Evolutionary conservation across 2,888 invertebrate species (phyloP), one percentile per base, ranked within the genome.

Genomic region (Amblyjoppa proteus): DNA sequence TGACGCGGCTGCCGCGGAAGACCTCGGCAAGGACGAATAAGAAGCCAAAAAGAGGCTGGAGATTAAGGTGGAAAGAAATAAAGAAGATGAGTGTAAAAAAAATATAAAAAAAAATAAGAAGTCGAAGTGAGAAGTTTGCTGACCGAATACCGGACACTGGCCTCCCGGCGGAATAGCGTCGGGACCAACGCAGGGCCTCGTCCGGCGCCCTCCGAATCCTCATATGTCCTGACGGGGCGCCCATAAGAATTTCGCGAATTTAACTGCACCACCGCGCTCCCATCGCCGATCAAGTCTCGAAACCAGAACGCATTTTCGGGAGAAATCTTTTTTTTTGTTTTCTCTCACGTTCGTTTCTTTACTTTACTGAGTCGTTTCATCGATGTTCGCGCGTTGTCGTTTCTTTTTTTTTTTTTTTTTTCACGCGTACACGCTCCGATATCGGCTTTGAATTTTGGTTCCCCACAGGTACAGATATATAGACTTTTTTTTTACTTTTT

Each of bases 21-120:
- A 93, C 92, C 93, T 92, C 92, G 90, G 88, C 92, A 93, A 93
- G 92, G 92, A 91, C 92, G 92, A 89, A 85, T 73, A 77, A 83
- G 80, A 89, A 64, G 38, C 70, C 76, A 70, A 83, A 70, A 83
- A 86, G 79, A 78, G 77, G 71, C 56, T 61, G 73, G 83, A 84
- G 77, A 53, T 82, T 56, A 51, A 81, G 78, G 75, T 84, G 79
- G 66, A 81, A n/a, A 53, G 68, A 64, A 31, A 45, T 69, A 2
- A 64, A 64, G 78, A 31, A 28, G 53, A 28, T 56, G 31, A 53
- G n/a, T 41, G 49, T 78, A 82, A 64, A 78, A 64, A 51, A 68
- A 31, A 34, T 31, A 69, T 41, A 75, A 83, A 73, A 74, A 78
- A 61, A 45, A 45, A 73, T 51, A 71, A 83, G 69, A 78, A 75